Percentiles rank a stretch among this genome's conserved stretches.
Evolutionary conservation across 2,797 vertebrate species (phyloP).

Genomic region (Rhinogobio ventralis): DNA sequence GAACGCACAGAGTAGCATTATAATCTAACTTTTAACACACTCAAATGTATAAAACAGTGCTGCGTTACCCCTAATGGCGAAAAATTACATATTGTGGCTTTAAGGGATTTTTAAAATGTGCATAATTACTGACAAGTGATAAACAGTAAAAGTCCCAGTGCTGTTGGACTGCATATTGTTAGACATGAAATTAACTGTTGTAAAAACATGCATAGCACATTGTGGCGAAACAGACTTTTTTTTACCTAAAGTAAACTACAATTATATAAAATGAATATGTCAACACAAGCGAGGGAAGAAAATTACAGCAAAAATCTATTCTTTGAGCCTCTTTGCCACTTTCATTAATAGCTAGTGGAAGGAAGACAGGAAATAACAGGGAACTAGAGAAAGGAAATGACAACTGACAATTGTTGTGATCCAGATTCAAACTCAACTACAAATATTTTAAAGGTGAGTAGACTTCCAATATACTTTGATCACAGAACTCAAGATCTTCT

Average conservation of each 20-base stretch:
- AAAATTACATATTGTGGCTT: too few species aligned
- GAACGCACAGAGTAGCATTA: too few species aligned
- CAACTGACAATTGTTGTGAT: background rate
- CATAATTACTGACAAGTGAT: background rate
- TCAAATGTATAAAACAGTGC: too few species aligned
- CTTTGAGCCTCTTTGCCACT: background rate
- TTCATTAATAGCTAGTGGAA: background rate
- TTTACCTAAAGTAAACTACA: background rate
- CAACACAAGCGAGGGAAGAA: background rate
- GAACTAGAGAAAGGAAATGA: background rate
- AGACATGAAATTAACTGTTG: background rate
- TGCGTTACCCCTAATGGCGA: too few species aligned
- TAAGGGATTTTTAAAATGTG: too few species aligned
- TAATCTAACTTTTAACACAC: too few species aligned
- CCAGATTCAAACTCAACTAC: background rate
- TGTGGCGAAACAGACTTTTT: background rate
- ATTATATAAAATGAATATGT: background rate
- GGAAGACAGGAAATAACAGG: background rate
- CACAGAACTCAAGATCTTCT: background rate
- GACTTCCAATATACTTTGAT: background rate
- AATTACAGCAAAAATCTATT: background rate
- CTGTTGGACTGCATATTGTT: background rate
- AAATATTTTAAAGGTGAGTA: background rate
- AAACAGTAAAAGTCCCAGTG: background rate
- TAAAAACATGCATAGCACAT: too few species aligned